Conservation (phyloP, 2,797 vertebrate species). For the Hippocampus kuda region DNA sequence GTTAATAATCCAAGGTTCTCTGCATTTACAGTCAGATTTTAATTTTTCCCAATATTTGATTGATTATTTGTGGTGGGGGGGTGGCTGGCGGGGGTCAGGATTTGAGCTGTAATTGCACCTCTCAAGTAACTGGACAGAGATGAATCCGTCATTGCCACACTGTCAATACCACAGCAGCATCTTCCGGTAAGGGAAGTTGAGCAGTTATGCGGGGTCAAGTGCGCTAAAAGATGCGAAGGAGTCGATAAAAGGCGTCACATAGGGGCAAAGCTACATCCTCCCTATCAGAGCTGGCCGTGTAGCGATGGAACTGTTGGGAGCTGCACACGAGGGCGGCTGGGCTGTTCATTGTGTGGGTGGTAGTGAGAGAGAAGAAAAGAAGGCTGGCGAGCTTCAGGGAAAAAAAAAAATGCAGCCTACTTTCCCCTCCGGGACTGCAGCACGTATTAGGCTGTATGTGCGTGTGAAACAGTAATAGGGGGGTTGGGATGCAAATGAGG, state of each 20-base stretch:
- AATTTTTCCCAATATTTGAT: no score
- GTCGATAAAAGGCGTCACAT: conserved; percentile 42
- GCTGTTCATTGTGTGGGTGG: conserved; percentile 58
- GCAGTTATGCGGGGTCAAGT: conserved; percentile 13
- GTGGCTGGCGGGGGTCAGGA: conserved; percentile 25
- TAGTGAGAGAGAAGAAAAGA: conserved; percentile 21
- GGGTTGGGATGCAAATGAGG: conserved; percentile 56
- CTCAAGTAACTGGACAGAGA: neutral
- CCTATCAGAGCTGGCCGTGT: conserved; percentile 52
- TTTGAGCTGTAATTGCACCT: conserved; percentile 48
- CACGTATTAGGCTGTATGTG: conserved; percentile 34
- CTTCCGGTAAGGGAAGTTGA: conserved; percentile 16
- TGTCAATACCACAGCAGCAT: conserved; percentile 7
- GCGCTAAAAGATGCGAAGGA: conserved; percentile 11
- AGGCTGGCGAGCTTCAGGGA: conserved; percentile 29
- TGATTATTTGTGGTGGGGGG: no score
- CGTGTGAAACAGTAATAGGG: conserved; percentile 40
- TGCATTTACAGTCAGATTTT: no score
- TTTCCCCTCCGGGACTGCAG: conserved; percentile 58
- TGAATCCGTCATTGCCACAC: no score
- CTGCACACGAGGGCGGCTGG: conserved; percentile 57
- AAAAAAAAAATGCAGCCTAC: conserved; percentile 53
- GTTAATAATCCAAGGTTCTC: no score
- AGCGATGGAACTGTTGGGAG: conserved; percentile 49
- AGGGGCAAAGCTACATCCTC: conserved; percentile 43